Conservation (phyloP, 1,140 invertebrate genomes). For the fruit fly (Drosophila melanogaster) region DNA sequence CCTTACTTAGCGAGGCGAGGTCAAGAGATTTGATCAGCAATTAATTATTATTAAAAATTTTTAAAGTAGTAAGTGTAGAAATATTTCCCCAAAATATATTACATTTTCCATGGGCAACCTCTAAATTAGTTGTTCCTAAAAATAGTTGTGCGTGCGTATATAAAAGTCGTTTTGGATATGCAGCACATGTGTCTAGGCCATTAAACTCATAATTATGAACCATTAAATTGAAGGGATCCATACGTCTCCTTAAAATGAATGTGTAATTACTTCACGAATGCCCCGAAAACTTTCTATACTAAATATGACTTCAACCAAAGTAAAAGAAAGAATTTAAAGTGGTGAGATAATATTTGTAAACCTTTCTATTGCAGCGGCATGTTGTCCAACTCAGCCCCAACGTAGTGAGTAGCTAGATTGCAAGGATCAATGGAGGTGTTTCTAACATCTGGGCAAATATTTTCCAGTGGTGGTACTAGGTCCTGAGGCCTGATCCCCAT, state of each 20-base stretch:
- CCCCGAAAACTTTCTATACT: neutral
- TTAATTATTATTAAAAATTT: neutral
- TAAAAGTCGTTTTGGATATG: conserved; percentile 14
- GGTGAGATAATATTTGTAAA: neutral
- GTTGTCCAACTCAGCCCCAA: conserved; percentile 49
- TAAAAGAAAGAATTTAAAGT: neutral
- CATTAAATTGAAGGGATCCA: conserved; percentile 9
- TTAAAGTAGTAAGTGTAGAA: neutral
- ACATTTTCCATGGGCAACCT: neutral
- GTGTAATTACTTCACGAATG: neutral
- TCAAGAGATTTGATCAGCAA: conserved; percentile 15
- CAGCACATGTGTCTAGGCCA: conserved; percentile 10
- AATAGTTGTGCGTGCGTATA: conserved; percentile 38
- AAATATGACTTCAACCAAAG: too few relatives aligned
- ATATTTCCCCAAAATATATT: neutral
- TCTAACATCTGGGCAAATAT: conserved; percentile 52
- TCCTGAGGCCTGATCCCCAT: conserved; percentile 29
- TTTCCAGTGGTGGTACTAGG: conserved; percentile 50
- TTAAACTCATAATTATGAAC: conserved; percentile 25
- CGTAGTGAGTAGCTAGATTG: conserved; percentile 64
- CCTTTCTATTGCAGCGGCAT: conserved; percentile 51
- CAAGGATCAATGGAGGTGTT: conserved; percentile 49
- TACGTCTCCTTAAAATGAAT: neutral
- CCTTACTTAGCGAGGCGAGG: conserved; percentile 22
- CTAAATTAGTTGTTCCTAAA: conserved; percentile 10